Evolutionary conservation across 2,797 vertebrate species (phyloP), one percentile per base, ranked within the genome.

Genomic region (Phalloptychus januarius): DNA sequence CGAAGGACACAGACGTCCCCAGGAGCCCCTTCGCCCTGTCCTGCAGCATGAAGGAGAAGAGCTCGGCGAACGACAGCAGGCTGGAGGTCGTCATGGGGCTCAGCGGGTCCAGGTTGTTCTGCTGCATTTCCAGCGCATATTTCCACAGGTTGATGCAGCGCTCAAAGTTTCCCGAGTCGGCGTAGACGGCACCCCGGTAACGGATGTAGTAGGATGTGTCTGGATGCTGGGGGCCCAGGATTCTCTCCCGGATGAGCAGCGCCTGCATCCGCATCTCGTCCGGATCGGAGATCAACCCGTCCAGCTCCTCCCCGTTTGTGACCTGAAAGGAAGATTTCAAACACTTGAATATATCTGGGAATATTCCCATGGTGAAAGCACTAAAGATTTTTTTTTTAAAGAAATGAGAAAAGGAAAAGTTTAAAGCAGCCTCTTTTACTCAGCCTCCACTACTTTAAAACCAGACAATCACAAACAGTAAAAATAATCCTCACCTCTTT

Each of bases 201-300:
- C 98, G 97, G 86, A 99, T 99, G 90, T 99, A 99, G 89, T 99
- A 99, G 20, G 98, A 99, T 0, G 98, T 99, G 91, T 99, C 98
- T 15, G 98, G 98, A 81, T 99, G 98, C 73, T 98, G 97, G 15
- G 98, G 98, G 5, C 98, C 98, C 16, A 99, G 97, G 91, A 99
- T 98, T 72, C 98, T 96, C 84, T 99, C 98, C 50, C 98, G 95
- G 91, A 99, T 99, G 79, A 99, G 96, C 7, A 99, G 90, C 0
- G 98, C 98, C 90, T 99, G 98, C 98, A 99, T 99, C 87, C 98
- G 96, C 98, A 99, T 99, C 86, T 99, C 98, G 79, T 99, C 98
- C 0, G 98, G 98, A 86, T 99, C 98, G 16, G 98, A 98, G 92
- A 99, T 99, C 84, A 99, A 94, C 80, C 96, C 96, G 79, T 99